Percentiles rank a stretch among this genome's conserved stretches.
phyloP scores from a whole-genome alignment of 30 jellyfish, hydroid and myxozoan species.

The Cassiopea xamachana region DNA sequence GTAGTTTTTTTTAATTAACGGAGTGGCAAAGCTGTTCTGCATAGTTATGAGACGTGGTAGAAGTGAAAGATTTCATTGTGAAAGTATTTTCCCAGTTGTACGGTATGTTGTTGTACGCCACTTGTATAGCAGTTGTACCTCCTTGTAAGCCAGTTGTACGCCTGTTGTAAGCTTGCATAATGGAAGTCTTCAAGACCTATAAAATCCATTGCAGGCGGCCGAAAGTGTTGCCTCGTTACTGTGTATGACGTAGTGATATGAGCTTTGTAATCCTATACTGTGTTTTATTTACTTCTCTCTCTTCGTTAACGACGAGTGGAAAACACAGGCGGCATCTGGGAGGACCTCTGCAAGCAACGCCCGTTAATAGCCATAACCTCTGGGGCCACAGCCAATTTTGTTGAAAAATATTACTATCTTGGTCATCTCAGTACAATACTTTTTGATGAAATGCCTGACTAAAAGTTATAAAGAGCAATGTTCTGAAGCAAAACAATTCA shows the following conservation, averaged over 20 bases:
- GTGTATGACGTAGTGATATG: background rate
- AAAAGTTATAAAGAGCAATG: no score
- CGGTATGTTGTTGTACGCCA: background rate
- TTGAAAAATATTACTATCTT: no score
- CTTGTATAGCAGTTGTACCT: no score
- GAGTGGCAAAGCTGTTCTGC: background rate
- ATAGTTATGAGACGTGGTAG: background rate
- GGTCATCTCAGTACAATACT: no score
- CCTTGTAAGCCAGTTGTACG: no score
- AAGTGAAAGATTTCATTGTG: background rate
- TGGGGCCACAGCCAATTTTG: no score
- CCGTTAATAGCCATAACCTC: no score
- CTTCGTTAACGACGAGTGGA: background rate
- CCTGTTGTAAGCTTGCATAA: no score
- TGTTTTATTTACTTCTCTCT: background rate
- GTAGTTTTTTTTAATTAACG: background rate
- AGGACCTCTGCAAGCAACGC: no score
- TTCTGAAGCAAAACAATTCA: no score
- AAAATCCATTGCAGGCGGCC: background rate
- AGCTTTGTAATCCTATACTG: background rate
- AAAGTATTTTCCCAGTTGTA: background rate
- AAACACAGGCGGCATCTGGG: background rate
- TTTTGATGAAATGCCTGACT: no score
- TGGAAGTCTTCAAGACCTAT: no score
- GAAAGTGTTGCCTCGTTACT: background rate